Percentiles rank a stretch among this genome's conserved stretches.
phyloP scores from a whole-genome alignment of 2,797 vertebrate species.

The Peromyscus aztecus region DNA sequence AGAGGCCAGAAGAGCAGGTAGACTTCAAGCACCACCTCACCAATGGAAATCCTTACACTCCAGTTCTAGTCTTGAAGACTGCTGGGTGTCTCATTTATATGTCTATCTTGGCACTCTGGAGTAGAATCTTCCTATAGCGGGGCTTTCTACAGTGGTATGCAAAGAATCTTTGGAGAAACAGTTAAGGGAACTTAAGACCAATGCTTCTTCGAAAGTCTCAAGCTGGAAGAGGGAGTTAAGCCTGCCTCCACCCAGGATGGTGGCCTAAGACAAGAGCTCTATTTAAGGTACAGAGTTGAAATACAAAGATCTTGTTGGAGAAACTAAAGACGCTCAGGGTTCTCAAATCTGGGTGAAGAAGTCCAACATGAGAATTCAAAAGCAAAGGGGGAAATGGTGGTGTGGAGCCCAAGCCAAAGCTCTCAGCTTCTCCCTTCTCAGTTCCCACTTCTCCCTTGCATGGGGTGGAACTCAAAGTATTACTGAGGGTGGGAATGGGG shows the following conservation, averaged over 20 bases:
- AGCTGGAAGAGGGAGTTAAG: not conserved
- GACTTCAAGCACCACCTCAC: not conserved
- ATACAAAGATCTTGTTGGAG: not conserved
- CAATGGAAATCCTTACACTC: not conserved
- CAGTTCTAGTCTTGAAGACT: not conserved
- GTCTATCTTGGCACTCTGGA: not conserved
- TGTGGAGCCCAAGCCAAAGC: not conserved
- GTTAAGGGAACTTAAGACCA: not conserved
- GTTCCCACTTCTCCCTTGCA: not conserved
- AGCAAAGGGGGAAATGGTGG: not conserved
- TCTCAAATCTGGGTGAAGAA: not conserved
- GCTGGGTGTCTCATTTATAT: not conserved
- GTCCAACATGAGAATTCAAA: conserved; percentile 31
- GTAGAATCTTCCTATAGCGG: not conserved
- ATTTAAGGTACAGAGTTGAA: not conserved
- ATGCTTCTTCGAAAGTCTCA: not conserved
- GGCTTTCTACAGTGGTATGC: not conserved
- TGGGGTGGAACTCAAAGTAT: not conserved
- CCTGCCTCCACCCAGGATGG: not conserved
- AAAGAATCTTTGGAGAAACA: not conserved
- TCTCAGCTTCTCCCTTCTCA: not conserved
- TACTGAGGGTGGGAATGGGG: not conserved
- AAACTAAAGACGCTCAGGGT: not conserved
- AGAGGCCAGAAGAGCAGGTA: not conserved
- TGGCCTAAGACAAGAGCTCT: not conserved